A percentile compares a stretch with the other conserved stretches of the same genome.
phyloP scores from a whole-genome alignment of 2,888 invertebrate species.

The Petrolisthes cinctipes region DNA sequence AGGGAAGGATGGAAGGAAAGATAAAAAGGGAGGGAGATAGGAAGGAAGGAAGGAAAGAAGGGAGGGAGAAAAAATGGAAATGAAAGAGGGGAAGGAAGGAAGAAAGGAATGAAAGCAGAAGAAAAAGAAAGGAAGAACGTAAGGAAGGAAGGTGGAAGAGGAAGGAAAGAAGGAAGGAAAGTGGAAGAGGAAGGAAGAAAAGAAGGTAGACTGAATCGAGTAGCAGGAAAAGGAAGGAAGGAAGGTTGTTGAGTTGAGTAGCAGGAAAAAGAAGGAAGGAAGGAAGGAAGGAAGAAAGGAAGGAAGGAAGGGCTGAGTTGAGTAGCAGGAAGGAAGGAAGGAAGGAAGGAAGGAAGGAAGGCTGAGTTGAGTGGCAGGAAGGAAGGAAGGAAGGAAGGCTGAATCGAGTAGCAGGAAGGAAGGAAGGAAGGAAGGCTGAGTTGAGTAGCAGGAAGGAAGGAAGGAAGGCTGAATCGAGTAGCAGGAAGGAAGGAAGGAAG shows the following conservation, averaged over 20 bases:
- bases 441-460: neutral
- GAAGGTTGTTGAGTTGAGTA: neutral
- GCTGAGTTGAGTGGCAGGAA: neutral
- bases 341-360: neutral
- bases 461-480: neutral
- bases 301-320: neutral
- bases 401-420: neutral
- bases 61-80: neutral
- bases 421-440: neutral
- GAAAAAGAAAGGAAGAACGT: neutral
- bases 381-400: neutral
- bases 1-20: neutral
- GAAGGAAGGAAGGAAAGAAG: neutral
- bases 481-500: neutral
- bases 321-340: neutral
- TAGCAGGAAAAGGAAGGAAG: neutral
- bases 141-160: neutral
- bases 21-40: neutral
- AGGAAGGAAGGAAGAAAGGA: neutral
- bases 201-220: neutral
- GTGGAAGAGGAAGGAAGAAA: neutral
- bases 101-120: neutral
- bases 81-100: neutral
- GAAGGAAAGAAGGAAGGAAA: neutral
- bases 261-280: neutral